A percentile compares a stretch with the other conserved stretches of the same genome.
Evolutionary conservation across 2,797 vertebrate genomes (phyloP).

Genomic region (Sciurus vulgaris): DNA sequence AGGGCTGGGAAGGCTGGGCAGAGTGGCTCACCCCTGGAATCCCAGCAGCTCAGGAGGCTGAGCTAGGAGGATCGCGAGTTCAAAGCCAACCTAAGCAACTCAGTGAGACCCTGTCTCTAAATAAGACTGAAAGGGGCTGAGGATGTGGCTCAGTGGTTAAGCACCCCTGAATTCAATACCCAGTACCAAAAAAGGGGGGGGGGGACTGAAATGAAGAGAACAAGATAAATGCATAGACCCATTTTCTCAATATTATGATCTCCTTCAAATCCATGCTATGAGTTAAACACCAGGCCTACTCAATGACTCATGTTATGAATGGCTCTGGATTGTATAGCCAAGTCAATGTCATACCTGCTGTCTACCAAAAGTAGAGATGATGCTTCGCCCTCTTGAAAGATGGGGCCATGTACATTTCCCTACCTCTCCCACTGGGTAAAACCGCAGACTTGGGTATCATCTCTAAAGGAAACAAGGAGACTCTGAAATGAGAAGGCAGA

Average conservation of each 20-base stretch:
- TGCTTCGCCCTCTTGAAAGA: not conserved
- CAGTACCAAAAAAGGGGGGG: too few species aligned
- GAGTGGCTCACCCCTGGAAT: too few species aligned
- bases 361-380: not conserved
- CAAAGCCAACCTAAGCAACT: too few species aligned
- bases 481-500: not conserved
- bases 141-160: too few species aligned
- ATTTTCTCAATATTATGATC: not conserved
- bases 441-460: not conserved
- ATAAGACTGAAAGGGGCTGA: too few species aligned
- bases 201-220: not conserved
- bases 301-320: not conserved
- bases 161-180: too few species aligned
- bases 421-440: not conserved
- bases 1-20: not conserved
- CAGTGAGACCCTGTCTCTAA: too few species aligned
- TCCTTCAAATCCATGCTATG: conserved; percentile 48
- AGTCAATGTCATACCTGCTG: not conserved
- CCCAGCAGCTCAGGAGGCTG: too few species aligned
- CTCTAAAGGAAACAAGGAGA: not conserved
- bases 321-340: not conserved
- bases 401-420: not conserved
- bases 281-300: not conserved
- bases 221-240: not conserved
- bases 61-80: too few species aligned